Evolutionary conservation across 2,797 vertebrate species (phyloP), one percentile per base, ranked within the genome.

Genomic region (Chaunax sp.): DNA sequence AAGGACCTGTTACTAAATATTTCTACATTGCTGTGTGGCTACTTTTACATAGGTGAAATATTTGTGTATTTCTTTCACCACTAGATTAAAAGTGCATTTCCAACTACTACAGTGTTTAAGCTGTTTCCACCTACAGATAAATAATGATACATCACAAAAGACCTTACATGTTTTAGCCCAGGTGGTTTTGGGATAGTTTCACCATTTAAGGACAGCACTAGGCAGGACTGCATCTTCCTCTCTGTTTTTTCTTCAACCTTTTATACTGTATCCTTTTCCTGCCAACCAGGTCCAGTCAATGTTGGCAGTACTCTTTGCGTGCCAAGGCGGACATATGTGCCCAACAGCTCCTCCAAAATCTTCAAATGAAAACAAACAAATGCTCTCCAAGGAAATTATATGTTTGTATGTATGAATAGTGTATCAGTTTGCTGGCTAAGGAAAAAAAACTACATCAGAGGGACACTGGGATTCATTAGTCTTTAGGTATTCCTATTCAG

Each of bases 311-410:
- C 53, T 56, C 54, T 61, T 6, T 49, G 59, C 6, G 40, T 77
- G 77, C 85, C 81, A 87, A 83, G 58, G 62, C 64, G 61, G 70
- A 82, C 77, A 86, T 87, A 61, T 85, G 78, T 81, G 77, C 70
- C 25, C 12, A 45, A 65, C 78, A 87, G 74, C 82, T 68, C 64
- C 52, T 81, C 69, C 52, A 63, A 78, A 77, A 73, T 23, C 5
- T 8, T 30, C 69, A 72, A 81, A 84, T 84, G 58, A 81, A 86
- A 83, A 68, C 70, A 84, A 88, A 85, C 66, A 81, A 84, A 88
- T 51, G 41, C 47, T 77, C 71, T 74, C 75, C 69, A 49, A 77
- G 78, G 61, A 72, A 77, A 77, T 72, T 62, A 25, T 61, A 38
- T 66, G 22, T 53, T 14, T 14, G n/a, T 59, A 30, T 69, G 50